Conservation (phyloP, 2,113 vertebrate species). For the Symphodus melops region DNA sequence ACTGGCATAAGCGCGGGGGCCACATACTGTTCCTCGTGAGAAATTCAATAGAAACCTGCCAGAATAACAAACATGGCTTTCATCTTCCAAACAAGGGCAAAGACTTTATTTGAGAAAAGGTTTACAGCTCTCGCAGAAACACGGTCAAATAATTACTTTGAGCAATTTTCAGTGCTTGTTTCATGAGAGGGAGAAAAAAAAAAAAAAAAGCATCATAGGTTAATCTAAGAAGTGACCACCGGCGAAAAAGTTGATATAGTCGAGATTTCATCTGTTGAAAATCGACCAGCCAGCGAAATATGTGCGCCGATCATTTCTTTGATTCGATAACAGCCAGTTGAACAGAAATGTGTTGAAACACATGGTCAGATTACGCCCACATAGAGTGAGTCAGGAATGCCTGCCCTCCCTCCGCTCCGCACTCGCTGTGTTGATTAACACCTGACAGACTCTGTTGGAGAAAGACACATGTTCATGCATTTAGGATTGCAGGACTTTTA, state of each 20-base stretch:
- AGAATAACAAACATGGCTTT: constrained; percentile 39
- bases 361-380: constrained; percentile 49
- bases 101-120: constrained; percentile 2
- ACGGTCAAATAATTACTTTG: neutral
- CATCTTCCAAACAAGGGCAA: constrained; percentile 8
- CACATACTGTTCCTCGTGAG: constrained; percentile 54
- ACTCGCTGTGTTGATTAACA: constrained; percentile 71
- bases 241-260: neutral
- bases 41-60: constrained; percentile 49
- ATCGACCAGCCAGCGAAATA: constrained; percentile 12
- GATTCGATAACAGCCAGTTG: constrained; percentile 30
- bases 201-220: neutral
- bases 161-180: neutral
- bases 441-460: constrained; percentile 67
- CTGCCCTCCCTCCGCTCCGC: constrained; percentile 44
- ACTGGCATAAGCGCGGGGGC: constrained; percentile 44
- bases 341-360: constrained; percentile 40
- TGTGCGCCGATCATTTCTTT: constrained; percentile 1
- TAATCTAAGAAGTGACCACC: constrained; percentile 10
- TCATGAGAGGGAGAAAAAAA: too few species aligned
- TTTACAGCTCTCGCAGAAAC: constrained; percentile 13
- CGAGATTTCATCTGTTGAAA: neutral
- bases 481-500: constrained; percentile 59
- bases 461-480: constrained; percentile 62
- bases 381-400: constrained; percentile 48